phyloP scores from a whole-genome alignment of 2,113 vertebrate genomes.

The Ploceus nigricollis region DNA sequence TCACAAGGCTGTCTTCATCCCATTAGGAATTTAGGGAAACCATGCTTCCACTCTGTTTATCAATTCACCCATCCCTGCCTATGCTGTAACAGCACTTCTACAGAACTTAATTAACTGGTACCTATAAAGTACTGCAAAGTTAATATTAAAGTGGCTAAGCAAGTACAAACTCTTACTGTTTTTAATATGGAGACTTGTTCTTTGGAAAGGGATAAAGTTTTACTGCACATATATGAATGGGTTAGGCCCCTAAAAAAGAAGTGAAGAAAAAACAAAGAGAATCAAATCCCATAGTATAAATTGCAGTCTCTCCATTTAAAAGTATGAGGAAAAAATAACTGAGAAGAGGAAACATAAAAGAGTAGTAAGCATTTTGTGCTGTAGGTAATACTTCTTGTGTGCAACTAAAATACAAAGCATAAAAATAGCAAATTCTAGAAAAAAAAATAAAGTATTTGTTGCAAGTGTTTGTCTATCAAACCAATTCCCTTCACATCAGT shows the following conservation, averaged over 20 bases:
- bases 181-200: not conserved
- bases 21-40: not conserved
- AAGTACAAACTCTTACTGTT: not conserved
- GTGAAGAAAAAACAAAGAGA: not conserved
- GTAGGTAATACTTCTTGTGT: not conserved
- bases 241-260: not conserved
- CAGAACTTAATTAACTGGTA: not conserved
- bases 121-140: not conserved
- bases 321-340: not conserved
- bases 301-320: not conserved
- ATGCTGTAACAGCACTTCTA: not conserved
- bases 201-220: not conserved
- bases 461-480: not conserved
- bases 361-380: not conserved
- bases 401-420: not conserved
- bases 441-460: not conserved
- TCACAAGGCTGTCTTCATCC: not conserved
- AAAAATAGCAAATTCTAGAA: not conserved
- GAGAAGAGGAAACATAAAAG: not conserved
- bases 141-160: not conserved
- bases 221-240: not conserved
- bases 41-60: not conserved
- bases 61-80: not conserved
- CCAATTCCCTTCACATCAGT: not conserved
- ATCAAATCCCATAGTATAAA: not conserved